Base-by-base conservation (phyloP, 2,113 vertebrate genomes). In the Patagioenas fasciata region DNA sequence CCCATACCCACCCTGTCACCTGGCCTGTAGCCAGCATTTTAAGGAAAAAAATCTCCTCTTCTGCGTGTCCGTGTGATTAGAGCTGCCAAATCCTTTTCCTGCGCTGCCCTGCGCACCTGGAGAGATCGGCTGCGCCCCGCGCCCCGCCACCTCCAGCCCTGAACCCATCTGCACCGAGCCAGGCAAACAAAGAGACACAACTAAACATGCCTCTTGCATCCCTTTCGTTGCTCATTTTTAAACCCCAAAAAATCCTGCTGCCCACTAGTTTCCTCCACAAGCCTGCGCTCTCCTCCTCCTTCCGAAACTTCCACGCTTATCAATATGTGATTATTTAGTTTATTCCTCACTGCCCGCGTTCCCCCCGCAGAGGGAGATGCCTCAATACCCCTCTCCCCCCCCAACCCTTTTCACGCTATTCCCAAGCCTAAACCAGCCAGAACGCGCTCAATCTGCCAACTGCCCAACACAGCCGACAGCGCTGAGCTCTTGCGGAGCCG, bases 111-210 rank as follows among this genome's bases (percentile, higher is more conserved):
- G n/a, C 38, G 71, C 72, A 70, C 69, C 77, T 40, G 40, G 40
- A 62, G 66, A 73, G 65, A 60, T 20, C 38, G 40, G 50, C 92
- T 50, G n/a, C 3, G 5, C 14, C 66, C 75, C 66, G 34, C 24
- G 25, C 3, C 50, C 79, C 10, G 26, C 32, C 83, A 64, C 48
- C 72, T 42, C 57, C 74, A 60, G 11, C 66, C 75, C 85, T 10
- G 24, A 56, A 50, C 40, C 5, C 34, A 77, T 29, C 83, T 73
- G 48, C 53, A 36, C 58, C 6, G 23, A 78, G 84, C 50, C 19
- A 47, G 36, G 44, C 83, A 89, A 88, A 96, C 73, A 95, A 92
- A 96, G 95, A 80, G 69, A 80, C 44, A 57, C 82, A 96, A 18
- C 58, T 67, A 58, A 92, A 85, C 40, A 5, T 0, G 15, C 36